Percentiles rank a stretch among this genome's conserved stretches.
Conservation (phyloP, 2,113 vertebrate species). For the Sitta europaea region DNA sequence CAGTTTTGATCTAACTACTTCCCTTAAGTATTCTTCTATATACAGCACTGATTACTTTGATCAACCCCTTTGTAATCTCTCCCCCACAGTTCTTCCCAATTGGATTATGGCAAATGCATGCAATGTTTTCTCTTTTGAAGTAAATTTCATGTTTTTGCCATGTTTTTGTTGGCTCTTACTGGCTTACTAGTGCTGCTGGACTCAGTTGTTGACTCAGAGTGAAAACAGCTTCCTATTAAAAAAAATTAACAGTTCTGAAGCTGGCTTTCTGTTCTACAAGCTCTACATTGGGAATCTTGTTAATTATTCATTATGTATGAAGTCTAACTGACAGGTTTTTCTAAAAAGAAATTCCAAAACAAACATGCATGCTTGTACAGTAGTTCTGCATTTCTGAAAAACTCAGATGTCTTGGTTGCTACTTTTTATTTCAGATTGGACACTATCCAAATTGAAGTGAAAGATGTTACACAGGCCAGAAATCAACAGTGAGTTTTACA, state of each 20-base stretch:
- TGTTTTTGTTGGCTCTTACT: slow-evolving; percentile 20
- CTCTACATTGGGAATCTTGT: neutral
- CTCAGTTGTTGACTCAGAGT: neutral
- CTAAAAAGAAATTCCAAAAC: neutral
- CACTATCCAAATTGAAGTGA: neutral
- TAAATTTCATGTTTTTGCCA: neutral
- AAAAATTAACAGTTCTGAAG: neutral
- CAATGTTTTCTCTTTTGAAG: neutral
- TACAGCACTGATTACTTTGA: neutral
- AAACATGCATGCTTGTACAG: neutral
- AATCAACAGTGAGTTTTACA: neutral
- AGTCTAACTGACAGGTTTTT: neutral
- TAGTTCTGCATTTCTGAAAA: neutral
- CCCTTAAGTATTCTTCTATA: neutral
- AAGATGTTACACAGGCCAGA: neutral
- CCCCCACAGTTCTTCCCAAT: neutral
- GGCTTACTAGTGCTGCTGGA: neutral
- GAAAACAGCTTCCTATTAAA: neutral
- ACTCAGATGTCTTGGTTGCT: neutral
- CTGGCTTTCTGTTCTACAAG: neutral
- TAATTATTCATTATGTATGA: neutral
- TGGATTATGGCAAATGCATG: neutral
- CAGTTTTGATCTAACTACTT: slow-evolving; percentile 14
- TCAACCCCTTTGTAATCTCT: neutral
- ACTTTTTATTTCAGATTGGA: neutral